These are phyloP conservation scores for Mesodorylaimus sp. DNA, from an alignment of 2,888 invertebrate genomes.

Conservation along the genomic window DNA sequence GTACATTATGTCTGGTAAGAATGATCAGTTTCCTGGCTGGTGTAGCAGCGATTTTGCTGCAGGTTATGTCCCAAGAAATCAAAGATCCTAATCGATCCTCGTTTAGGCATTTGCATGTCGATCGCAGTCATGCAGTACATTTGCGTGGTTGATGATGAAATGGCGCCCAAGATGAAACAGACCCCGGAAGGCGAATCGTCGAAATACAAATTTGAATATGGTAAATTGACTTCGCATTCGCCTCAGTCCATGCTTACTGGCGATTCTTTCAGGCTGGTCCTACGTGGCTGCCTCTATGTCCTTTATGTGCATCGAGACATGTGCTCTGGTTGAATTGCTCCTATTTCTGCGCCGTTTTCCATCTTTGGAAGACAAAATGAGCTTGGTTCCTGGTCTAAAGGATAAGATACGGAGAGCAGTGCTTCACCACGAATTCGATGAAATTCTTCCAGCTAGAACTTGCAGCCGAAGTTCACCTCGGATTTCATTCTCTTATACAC, in stretches of 20 bases:
- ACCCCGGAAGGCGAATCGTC: constrained; percentile 5
- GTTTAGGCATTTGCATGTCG: constrained; percentile 18
- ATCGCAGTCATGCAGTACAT: constrained; percentile 27
- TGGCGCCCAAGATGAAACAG: constrained; percentile 13
- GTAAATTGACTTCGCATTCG: too few relatives aligned
- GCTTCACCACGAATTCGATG: too few relatives aligned
- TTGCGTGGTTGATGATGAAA: constrained; percentile 27
- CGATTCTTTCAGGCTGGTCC: constrained; percentile 8
- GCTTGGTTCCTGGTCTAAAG: too few relatives aligned
- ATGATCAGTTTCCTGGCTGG: neutral
- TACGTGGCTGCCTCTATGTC: neutral
- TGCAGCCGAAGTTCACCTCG: too few relatives aligned
- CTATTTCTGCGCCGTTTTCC: constrained; percentile 10
- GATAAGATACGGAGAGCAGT: too few relatives aligned
- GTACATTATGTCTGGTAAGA: constrained; percentile 23
- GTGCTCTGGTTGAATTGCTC: constrained; percentile 5
- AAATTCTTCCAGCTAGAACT: too few relatives aligned
- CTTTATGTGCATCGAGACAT: constrained; percentile 8
- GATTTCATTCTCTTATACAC: too few relatives aligned
- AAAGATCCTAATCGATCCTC: too few relatives aligned
- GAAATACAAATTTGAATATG: neutral
- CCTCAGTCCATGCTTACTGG: neutral
- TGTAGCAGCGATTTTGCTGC: neutral
- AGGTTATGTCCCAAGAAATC: neutral
- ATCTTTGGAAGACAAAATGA: too few relatives aligned